Conservation (phyloP, 2,113 vertebrate genomes). For the Otis tarda region DNA sequence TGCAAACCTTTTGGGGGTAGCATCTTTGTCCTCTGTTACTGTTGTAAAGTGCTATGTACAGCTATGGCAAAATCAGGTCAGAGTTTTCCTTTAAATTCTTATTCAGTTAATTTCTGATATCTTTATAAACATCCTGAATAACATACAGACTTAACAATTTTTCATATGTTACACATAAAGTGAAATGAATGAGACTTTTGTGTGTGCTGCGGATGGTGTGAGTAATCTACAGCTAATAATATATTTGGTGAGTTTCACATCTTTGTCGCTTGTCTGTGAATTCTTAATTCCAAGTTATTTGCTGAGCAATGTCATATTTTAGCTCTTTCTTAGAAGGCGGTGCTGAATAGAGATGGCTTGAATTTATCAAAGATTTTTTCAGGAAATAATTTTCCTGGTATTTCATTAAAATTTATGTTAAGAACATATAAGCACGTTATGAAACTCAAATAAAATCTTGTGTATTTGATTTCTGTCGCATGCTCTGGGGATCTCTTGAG, state of each 20-base stretch:
- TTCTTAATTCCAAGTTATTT: background rate
- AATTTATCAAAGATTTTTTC: background rate
- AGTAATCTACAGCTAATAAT: background rate
- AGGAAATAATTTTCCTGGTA: background rate
- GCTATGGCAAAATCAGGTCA: background rate
- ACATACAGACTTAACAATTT: background rate
- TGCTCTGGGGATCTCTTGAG: background rate
- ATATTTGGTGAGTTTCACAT: background rate
- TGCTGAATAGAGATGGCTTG: background rate
- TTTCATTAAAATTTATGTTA: background rate
- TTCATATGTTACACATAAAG: background rate
- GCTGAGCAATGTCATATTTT: background rate
- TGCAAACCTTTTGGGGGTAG: background rate
- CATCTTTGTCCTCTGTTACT: background rate
- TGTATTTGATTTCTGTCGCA: background rate
- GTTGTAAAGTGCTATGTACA: background rate
- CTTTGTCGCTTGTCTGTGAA: background rate
- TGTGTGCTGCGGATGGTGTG: background rate
- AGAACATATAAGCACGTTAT: background rate
- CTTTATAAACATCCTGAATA: background rate
- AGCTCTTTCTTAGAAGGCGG: background rate
- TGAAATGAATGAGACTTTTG: background rate
- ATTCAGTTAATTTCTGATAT: background rate
- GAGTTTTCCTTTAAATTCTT: background rate
- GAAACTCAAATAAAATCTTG: background rate